phyloP scores from a whole-genome alignment of 2,888 invertebrate species.

The Cryptops parisi region DNA sequence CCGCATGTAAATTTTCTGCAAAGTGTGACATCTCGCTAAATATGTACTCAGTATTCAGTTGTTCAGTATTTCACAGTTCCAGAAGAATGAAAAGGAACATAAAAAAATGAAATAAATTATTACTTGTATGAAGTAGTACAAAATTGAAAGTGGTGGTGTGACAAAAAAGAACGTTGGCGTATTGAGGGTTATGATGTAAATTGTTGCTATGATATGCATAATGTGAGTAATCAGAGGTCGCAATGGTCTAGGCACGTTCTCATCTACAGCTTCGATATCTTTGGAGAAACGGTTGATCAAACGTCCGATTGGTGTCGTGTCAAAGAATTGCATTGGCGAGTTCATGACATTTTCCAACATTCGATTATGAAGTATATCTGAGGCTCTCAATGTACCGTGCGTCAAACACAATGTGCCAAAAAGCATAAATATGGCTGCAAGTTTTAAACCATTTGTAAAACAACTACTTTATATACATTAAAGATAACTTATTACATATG shows the following conservation, averaged over 20 bases:
- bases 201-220: slow-evolving; percentile 8
- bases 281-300: slow-evolving; percentile 11
- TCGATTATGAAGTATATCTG: slow-evolving; percentile 6
- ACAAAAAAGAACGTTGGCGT: slow-evolving; percentile 8
- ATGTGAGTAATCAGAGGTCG: slow-evolving; percentile 9
- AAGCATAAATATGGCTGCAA: slow-evolving; percentile 9
- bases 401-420: slow-evolving; percentile 4
- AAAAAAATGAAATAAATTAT: not conserved
- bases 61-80: too few species aligned
- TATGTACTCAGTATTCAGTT: too few species aligned
- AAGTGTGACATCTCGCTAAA: too few species aligned
- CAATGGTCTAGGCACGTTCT: slow-evolving; percentile 9
- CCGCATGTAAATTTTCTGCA: slow-evolving; percentile 6
- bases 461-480: not conserved
- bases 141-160: not conserved
- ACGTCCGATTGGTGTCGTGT: slow-evolving; percentile 8
- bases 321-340: slow-evolving; percentile 13
- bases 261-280: slow-evolving; percentile 11
- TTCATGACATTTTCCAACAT: slow-evolving; percentile 5
- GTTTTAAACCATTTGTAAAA: not conserved
- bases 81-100: not conserved
- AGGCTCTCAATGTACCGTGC: slow-evolving; percentile 8
- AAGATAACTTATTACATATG: not conserved
- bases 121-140: slow-evolving; percentile 12
- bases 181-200: slow-evolving; percentile 8